phyloP scores from a whole-genome alignment of 2,113 vertebrate species.

The Catagonus wagneri region DNA sequence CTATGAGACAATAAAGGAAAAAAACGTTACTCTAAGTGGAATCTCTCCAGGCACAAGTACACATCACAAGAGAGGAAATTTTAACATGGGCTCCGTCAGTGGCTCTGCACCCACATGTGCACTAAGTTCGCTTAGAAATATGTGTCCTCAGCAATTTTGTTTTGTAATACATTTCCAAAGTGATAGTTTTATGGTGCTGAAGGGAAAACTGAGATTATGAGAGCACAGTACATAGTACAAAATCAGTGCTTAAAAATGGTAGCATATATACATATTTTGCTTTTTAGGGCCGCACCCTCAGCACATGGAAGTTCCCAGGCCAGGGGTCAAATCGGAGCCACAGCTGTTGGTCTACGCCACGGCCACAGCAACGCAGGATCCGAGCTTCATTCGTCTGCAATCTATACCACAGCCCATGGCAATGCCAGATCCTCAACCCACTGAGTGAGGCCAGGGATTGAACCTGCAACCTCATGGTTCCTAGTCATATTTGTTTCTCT shows the following conservation, averaged over 20 bases:
- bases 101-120: not conserved
- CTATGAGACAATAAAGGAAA: not conserved
- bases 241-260: constrained; percentile 1
- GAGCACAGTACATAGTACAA: not conserved
- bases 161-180: not conserved
- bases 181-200: not conserved
- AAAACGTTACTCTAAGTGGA: not conserved
- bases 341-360: too few relatives aligned
- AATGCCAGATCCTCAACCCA: too few relatives aligned
- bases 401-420: too few relatives aligned
- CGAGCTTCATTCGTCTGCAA: too few relatives aligned
- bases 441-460: too few relatives aligned
- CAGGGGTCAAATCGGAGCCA: too few relatives aligned
- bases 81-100: not conserved
- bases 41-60: not conserved
- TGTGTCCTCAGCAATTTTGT: not conserved
- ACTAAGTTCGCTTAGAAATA: not conserved
- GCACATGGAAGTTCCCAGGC: too few relatives aligned
- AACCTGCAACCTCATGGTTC: too few relatives aligned
- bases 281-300: too few relatives aligned
- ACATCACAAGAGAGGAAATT: not conserved
- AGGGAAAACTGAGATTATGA: not conserved
- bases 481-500: too few relatives aligned
- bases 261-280: too few relatives aligned
- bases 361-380: too few relatives aligned